Conservation (phyloP, 2,888 invertebrate genomes). For the Drosophila tanythrix region DNA sequence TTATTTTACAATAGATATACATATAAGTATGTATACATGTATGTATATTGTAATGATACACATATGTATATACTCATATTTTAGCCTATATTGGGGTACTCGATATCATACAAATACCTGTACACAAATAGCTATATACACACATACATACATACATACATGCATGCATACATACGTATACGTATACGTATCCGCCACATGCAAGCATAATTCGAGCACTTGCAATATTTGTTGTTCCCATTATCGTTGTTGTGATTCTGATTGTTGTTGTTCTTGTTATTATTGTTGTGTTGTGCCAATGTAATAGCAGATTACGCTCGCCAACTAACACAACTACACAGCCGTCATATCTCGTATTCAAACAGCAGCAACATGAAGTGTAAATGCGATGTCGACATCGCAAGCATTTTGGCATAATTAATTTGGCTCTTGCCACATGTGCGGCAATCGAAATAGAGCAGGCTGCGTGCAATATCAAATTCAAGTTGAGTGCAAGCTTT, state of each 20-base stretch:
- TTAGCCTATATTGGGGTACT: constrained; percentile 10
- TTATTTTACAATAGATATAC: constrained; percentile 9
- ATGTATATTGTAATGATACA: no score
- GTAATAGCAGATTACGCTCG: background rate
- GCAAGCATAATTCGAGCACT: constrained; percentile 18
- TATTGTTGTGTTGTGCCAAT: constrained; percentile 18
- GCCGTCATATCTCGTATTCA: constrained; percentile 33
- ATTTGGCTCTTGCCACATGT: constrained; percentile 23
- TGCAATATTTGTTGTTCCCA: constrained; percentile 33
- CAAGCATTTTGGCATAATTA: constrained; percentile 28
- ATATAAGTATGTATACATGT: background rate
- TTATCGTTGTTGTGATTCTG: constrained; percentile 2
- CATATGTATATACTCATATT: background rate
- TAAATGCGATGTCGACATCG: constrained; percentile 18
- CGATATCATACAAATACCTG: constrained; percentile 21
- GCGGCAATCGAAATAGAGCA: constrained; percentile 4
- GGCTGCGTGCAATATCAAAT: background rate
- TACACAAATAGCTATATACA: background rate
- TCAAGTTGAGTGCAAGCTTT: background rate
- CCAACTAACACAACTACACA: background rate
- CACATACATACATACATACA: background rate
- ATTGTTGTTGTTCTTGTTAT: constrained; percentile 4
- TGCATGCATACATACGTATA: background rate
- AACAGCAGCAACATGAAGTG: constrained; percentile 40
- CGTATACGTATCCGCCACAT: background rate